Percentiles rank a stretch among this genome's conserved stretches.
These are phyloP conservation scores for Oligia latruncula DNA, from an alignment of 2,888 invertebrate genomes.

Conservation along the genomic window DNA sequence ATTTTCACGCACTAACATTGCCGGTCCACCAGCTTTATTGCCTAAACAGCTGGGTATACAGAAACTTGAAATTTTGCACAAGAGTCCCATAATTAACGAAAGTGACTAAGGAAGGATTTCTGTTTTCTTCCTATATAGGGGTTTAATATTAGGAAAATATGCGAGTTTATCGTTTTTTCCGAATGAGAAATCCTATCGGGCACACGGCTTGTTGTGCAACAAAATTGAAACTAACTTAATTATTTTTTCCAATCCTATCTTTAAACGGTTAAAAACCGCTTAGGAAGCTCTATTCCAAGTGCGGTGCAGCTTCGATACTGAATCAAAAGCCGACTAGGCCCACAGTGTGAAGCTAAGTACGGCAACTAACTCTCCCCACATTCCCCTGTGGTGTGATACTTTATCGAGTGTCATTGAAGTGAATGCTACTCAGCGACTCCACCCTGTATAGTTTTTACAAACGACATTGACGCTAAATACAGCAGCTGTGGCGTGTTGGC, in stretches of 20 bases:
- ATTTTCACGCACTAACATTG: no score
- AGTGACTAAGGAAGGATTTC: not conserved
- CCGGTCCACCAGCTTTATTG: not conserved
- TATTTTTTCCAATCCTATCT: not conserved
- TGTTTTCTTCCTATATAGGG: not conserved
- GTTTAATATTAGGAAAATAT: not conserved
- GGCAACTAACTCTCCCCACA: not conserved
- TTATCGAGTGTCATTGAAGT: slow-evolving; percentile 5
- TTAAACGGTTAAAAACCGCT: not conserved
- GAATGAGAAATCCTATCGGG: not conserved
- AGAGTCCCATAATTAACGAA: not conserved
- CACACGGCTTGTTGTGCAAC: not conserved
- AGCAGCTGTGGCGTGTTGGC: not conserved
- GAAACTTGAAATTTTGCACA: not conserved
- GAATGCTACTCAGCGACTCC: not conserved
- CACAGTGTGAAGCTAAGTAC: not conserved
- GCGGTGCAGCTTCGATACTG: not conserved
- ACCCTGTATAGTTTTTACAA: not conserved
- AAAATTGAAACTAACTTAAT: not conserved
- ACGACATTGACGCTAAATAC: not conserved
- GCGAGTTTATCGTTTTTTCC: not conserved
- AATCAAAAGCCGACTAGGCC: not conserved
- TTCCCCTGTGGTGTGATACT: not conserved
- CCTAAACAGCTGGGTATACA: not conserved
- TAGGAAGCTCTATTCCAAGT: not conserved